Conservation (phyloP, 2,888 invertebrate genomes). For the Dicyrtomina minuta region DNA sequence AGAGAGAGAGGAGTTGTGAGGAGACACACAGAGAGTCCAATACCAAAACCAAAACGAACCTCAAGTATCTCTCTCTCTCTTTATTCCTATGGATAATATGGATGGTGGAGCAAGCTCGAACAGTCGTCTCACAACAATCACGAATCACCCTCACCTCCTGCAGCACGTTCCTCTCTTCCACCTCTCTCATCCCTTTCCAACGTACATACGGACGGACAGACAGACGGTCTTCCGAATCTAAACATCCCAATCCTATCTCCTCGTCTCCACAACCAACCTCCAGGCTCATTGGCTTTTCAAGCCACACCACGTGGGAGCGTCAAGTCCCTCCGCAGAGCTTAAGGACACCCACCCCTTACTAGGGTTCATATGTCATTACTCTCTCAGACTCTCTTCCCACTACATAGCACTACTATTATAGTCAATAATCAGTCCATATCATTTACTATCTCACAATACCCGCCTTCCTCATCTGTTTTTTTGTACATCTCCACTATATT, state of each 20-base stretch:
- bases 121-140: slow-evolving; percentile 48
- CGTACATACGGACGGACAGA: neutral
- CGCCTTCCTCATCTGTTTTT: neutral
- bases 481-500: neutral
- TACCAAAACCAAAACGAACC: slow-evolving; percentile 3
- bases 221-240: neutral
- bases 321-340: slow-evolving; percentile 25
- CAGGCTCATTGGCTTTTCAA: slow-evolving; percentile 24
- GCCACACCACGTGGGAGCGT: slow-evolving; percentile 28
- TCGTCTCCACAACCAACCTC: slow-evolving; percentile 19
- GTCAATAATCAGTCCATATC: neutral
- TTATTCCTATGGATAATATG: neutral
- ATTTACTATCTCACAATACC: neutral
- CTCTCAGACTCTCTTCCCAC: neutral
- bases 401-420: neutral
- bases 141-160: slow-evolving; percentile 53
- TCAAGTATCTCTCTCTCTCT: neutral
- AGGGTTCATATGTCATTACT: neutral
- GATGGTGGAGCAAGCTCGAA: no score
- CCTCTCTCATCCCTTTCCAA: slow-evolving; percentile 11
- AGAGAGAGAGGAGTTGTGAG: no score
- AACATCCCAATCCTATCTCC: slow-evolving; percentile 34
- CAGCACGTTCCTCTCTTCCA: slow-evolving; percentile 44
- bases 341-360: slow-evolving; percentile 32
- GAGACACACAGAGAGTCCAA: no score